phyloP scores from a whole-genome alignment of 2,113 vertebrate species.

The Natator depressus region DNA sequence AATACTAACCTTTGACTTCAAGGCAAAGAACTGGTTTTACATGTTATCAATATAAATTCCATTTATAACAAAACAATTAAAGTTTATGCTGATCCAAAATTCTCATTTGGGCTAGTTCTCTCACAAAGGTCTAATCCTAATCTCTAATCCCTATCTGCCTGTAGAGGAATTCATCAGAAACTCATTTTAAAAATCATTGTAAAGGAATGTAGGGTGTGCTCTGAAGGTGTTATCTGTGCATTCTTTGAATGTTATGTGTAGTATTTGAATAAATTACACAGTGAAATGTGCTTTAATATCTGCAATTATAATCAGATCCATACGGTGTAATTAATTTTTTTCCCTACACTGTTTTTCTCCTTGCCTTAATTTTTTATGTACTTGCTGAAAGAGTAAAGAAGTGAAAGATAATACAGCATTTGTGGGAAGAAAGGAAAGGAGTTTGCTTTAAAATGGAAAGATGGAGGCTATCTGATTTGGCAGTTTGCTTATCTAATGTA shows the following conservation, averaged over 20 bases:
- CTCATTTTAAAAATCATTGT: accelerated
- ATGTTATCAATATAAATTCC: background rate
- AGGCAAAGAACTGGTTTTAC: background rate
- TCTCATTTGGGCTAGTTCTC: background rate
- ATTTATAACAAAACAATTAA: background rate
- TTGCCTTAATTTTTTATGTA: background rate
- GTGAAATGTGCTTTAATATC: accelerated
- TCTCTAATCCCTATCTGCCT: accelerated
- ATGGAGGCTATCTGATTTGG: slow-evolving; percentile 51
- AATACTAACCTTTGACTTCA: background rate
- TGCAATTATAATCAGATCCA: slow-evolving; percentile 7
- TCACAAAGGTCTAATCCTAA: background rate
- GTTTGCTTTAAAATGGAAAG: slow-evolving; percentile 43
- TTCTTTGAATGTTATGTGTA: accelerated
- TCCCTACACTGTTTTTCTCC: background rate
- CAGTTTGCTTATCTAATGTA: background rate
- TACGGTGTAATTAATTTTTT: accelerated
- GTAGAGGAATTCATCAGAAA: accelerated
- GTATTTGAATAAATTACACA: accelerated
- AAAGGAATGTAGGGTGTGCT: accelerated
- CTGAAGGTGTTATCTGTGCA: accelerated
- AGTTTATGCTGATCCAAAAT: background rate
- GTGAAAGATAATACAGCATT: slow-evolving; percentile 40
- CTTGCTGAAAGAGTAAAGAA: slow-evolving; percentile 12
- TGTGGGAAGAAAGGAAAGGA: slow-evolving; percentile 26